Evolutionary conservation across 1,140 invertebrate genomes (phyloP), one percentile per base, ranked within the genome.

Genomic region (Scaptodrosophila lebanonensis): DNA sequence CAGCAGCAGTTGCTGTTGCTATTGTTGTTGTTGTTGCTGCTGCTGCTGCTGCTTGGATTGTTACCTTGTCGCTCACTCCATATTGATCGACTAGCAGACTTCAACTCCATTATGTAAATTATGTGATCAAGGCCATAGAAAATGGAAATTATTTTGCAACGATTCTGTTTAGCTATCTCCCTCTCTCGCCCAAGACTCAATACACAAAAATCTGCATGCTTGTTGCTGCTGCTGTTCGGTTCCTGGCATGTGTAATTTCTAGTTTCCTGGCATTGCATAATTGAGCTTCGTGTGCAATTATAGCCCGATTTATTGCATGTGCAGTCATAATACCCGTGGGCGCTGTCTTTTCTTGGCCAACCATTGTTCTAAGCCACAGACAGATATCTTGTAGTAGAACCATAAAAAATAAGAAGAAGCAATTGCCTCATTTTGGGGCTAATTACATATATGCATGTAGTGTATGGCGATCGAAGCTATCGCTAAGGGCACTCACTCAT

Each of bases 81-180:
- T 77, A 79, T 79, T 77, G 73, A 82, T 77, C 75, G 71, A 52
- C 51, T 60, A 43, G 68, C 22, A 25, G 3, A 8, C 22, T 8
- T 4, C 9, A 13, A 5, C 8, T 33, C 65, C 76, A 82, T 82
- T 82, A 82, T 82, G 75, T 66, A 82, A 77, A 82, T 82, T 82
- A 82, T 83, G 77, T 75, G 77, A 83, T 83, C 77, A 83, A 83
- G 77, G 77, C 77, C 77, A 66, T 83, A 58, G 77, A 83, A 83
- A 83, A 83, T 83, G 66, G 77, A 83, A 83, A 83, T 83, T 83
- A 72, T 83, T 83, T 83, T 66, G 32, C 32, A 33, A 33, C 32
- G 6, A n/a, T 33, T 33, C 32, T 33, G 8, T 5, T n/a, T n/a
- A n/a, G 8, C 3, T 33, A 4, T n/a, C 32, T 13, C 32, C 5